Base-by-base conservation (phyloP, 2,888 invertebrate genomes). In the Synergus gifuensis region DNA sequence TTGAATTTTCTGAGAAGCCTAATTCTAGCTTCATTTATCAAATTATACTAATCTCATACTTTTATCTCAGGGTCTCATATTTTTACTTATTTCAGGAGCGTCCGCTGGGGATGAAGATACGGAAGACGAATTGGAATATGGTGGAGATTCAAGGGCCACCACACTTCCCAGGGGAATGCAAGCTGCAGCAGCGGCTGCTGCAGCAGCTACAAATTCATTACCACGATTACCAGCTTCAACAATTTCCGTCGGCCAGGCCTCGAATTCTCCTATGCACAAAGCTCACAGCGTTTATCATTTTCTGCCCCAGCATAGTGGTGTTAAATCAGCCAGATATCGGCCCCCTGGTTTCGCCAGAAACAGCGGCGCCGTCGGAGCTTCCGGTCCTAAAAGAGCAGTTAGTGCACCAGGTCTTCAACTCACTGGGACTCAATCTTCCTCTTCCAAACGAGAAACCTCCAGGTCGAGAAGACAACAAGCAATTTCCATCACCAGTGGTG, bases 311-410 rank as follows among this genome's bases (percentile, higher is more conserved):
- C 94, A 94, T 86, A 93, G 93, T 79, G 94, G 96, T 83, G 97
- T 97, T 67, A 97, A 97, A 90, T 97, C 97, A 77, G 97, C 97
- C 63, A 94, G 98, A 60, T 98, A 98, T 91, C 94, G 98, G 5
- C 97, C 98, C 1, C 97, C 97, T 0, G 97, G 96, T 1, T 96
- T 96, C 92, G 94, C 95, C 54, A 94, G 96, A 64, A 93, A 93
- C 83, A 92, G 92, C 81, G 88, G 89, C 22, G 86, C 86, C 64
- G 78, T 84, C 5, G 84, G 83, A 4, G 85, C 92, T 5, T 90
- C 92, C 66, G 93, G 93, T 79, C 95, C 96, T 0, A 96, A 96
- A 85, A 93, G 97, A 49, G 95, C 96, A 0, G 95, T 95, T 11
- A 96, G 96, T 22, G 96, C 96, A 0, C 96, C 96, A 2, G 96